Evolutionary conservation across 2,113 vertebrate species (phyloP), one percentile per base, ranked within the genome.

Genomic region (Dromaius novaehollandiae): DNA sequence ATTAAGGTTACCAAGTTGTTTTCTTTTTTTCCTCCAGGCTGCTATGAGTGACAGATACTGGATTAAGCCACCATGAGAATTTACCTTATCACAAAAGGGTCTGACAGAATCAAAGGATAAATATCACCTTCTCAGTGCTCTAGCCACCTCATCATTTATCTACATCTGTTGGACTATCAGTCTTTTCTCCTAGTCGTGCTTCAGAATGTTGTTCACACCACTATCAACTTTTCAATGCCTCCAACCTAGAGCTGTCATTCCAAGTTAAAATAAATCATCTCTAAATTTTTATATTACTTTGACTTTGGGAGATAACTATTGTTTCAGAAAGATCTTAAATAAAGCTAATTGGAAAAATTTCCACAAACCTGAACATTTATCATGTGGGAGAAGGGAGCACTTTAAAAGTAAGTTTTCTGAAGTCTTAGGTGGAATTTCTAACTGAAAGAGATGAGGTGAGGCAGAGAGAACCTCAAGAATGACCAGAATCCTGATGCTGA

Each of bases 71-170:
- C 73, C 2, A 0, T 60, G 48, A 94, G n/a, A 86, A 70, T 82
- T 58, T 82, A 69, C 25, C 28, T 95, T 90, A 93, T 90, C 84
- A 88, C 77, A 70, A 79, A 93, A 95, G 75, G 42, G 25, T 61
- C 48, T 90, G 82, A 84, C 48, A 92, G 65, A 93, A 91, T 92
- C 90, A 90, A 86, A 85, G 50, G 4, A 22, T 71, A 79, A 82
- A 48, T 61, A 85, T 87, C 77, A 86, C 21, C 32, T 87, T 76
- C 81, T 88, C 74, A 83, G 7, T 71, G 50, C 24, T 78, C 24
- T 64, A 92, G 61, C 63, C 76, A 89, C 51, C 77, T 51, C 36
- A 46, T 46, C 22, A 90, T 83, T 96, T 60, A 73, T 38, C 70
- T 85, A 7, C 22, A 55, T 66, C 82, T 93, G 44, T 22, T 77